phyloP scores from a whole-genome alignment of 1,140 invertebrate species.

The Listronotus oregonensis region DNA sequence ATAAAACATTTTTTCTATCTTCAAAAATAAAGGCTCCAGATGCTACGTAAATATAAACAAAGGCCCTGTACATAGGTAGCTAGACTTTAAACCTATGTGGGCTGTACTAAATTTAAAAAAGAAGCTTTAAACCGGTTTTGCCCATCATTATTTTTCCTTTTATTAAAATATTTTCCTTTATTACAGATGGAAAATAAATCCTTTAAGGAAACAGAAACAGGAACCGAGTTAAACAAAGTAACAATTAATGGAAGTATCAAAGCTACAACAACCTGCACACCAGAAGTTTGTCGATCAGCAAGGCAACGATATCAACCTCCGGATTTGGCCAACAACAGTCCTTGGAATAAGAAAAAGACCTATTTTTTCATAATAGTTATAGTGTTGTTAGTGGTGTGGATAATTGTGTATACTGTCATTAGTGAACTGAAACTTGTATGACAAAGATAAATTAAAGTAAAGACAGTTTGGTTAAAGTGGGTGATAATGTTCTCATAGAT shows the following conservation, averaged over 20 bases:
- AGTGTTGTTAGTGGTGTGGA: conserved; percentile 57
- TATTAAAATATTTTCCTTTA: too few relatives aligned
- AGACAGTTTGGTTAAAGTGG: not conserved
- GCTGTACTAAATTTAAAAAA: too few relatives aligned
- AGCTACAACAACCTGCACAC: conserved; percentile 44
- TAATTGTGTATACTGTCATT: conserved; percentile 55
- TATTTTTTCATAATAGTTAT: conserved; percentile 58
- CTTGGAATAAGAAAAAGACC: conserved; percentile 60
- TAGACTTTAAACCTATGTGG: too few relatives aligned
- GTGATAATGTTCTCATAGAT: not conserved
- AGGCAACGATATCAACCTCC: conserved; percentile 48
- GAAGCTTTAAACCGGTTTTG: too few relatives aligned
- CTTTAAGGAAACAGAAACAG: conserved; percentile 39
- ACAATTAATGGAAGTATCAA: conserved; percentile 31
- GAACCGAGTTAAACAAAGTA: conserved; percentile 43
- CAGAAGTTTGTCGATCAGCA: conserved; percentile 49
- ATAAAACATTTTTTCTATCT: too few relatives aligned
- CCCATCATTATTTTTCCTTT: too few relatives aligned
- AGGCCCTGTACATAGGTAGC: too few relatives aligned
- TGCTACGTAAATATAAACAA: too few relatives aligned
- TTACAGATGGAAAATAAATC: conserved; percentile 46
- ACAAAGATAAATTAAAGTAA: not conserved
- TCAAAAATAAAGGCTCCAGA: too few relatives aligned
- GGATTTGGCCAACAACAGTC: conserved; percentile 56
- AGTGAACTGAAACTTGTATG: conserved; percentile 40